Percentiles rank a stretch among this genome's conserved stretches.
These are phyloP conservation scores for Diadophis punctatus DNA, from an alignment of 2,113 vertebrate species.

Conservation along the genomic window DNA sequence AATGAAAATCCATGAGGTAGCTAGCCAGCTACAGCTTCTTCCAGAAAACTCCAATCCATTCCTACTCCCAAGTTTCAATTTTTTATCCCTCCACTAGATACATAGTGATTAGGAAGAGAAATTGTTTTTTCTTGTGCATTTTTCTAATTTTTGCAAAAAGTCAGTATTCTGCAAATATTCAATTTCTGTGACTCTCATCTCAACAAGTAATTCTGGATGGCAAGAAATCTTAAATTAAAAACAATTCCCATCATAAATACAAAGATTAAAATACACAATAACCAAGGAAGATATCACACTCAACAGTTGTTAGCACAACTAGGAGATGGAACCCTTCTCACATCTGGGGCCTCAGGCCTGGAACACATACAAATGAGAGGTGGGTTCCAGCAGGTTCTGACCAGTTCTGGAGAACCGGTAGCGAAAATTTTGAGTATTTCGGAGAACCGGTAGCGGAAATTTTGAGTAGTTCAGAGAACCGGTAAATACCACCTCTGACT, in stretches of 20 bases:
- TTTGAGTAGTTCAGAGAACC: too few species aligned
- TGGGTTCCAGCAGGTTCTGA: too few species aligned
- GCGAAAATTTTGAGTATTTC: too few species aligned
- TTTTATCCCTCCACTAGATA: background rate
- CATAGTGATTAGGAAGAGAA: background rate
- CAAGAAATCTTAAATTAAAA: too few species aligned
- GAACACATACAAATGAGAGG: too few species aligned
- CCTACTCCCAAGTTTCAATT: background rate
- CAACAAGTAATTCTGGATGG: background rate
- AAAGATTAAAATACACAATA: background rate
- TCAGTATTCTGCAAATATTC: background rate
- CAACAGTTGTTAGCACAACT: background rate
- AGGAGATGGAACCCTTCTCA: background rate
- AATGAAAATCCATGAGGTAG: background rate
- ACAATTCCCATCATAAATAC: background rate
- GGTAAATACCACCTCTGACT: too few species aligned
- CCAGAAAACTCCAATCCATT: background rate
- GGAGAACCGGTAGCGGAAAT: too few species aligned
- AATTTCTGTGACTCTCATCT: background rate
- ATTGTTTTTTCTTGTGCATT: background rate
- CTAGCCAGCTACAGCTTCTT: background rate
- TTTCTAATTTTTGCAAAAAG: background rate
- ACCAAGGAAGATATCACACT: background rate
- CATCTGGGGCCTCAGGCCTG: background rate
- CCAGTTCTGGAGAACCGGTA: too few species aligned